phyloP scores from a whole-genome alignment of 2,113 vertebrate genomes.

The Pachycephala philippinensis region DNA sequence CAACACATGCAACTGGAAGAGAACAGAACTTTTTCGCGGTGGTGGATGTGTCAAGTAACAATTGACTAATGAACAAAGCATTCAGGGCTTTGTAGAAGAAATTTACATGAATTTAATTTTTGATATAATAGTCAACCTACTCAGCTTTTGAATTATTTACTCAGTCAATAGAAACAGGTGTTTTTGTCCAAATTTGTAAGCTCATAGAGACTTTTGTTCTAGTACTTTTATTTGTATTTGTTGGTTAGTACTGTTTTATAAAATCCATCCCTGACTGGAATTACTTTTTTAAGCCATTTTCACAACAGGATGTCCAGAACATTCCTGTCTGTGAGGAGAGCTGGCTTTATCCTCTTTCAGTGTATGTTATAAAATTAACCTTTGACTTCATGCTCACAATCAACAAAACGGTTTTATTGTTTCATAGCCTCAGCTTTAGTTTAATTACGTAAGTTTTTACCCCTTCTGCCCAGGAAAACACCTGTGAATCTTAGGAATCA shows the following conservation, averaged over 20 bases:
- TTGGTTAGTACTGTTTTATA: not conserved
- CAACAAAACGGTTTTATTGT: not conserved
- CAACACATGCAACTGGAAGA: not conserved
- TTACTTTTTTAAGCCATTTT: not conserved
- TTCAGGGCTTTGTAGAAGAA: not conserved
- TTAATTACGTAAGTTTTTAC: not conserved
- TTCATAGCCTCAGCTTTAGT: not conserved
- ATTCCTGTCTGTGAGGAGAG: not conserved
- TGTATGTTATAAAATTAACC: conserved; percentile 2
- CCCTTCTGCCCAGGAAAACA: not conserved
- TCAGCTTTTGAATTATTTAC: not conserved
- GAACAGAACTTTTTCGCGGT: not conserved
- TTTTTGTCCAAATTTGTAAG: not conserved
- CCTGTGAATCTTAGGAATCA: not conserved
- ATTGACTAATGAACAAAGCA: not conserved
- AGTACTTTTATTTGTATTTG: not conserved
- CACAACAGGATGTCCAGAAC: not conserved
- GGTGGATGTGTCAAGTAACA: not conserved
- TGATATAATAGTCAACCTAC: not conserved
- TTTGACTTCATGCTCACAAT: not conserved
- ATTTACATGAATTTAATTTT: not conserved
- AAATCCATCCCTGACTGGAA: not conserved
- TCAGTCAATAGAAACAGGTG: not conserved
- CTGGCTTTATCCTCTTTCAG: not conserved
- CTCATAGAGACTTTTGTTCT: not conserved